Evolutionary conservation across 2,113 vertebrate species (phyloP).

Genomic region (Donacobius atricapilla): DNA sequence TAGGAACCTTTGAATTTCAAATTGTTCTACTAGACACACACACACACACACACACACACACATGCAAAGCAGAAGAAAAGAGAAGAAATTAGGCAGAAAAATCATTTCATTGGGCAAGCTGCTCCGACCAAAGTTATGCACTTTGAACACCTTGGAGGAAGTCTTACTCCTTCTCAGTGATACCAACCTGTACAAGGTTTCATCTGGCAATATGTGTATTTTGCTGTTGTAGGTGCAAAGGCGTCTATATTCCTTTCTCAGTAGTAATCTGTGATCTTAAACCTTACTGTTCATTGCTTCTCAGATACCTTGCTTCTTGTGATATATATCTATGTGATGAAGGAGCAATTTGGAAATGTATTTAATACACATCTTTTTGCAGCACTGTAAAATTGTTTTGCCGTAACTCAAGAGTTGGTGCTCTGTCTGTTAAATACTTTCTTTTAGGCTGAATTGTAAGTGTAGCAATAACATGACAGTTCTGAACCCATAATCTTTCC

Average conservation of each 20-base stretch:
- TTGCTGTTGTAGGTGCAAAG: not conserved
- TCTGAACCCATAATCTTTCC: not conserved
- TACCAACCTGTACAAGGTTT: not conserved
- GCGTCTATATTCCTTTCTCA: not conserved
- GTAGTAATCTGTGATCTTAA: not conserved
- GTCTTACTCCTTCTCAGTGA: not conserved
- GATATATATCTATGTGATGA: not conserved
- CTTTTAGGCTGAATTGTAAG: not conserved
- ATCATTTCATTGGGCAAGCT: not conserved
- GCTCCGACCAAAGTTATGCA: not conserved
- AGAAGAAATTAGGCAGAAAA: not conserved
- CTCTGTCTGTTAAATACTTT: not conserved
- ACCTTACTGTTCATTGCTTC: not conserved
- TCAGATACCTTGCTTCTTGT: not conserved
- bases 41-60: accelerated
- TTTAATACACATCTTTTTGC: not conserved
- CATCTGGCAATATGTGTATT: not conserved
- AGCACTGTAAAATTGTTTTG: not conserved
- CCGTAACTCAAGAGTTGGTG: not conserved
- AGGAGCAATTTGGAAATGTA: not conserved
- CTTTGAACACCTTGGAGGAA: not conserved
- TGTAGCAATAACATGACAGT: not conserved
- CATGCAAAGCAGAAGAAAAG: not conserved
- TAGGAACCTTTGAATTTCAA: not conserved
- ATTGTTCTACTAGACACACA: not conserved